phyloP scores from a whole-genome alignment of 2,113 vertebrate species.

The Etheostoma spectabile region DNA sequence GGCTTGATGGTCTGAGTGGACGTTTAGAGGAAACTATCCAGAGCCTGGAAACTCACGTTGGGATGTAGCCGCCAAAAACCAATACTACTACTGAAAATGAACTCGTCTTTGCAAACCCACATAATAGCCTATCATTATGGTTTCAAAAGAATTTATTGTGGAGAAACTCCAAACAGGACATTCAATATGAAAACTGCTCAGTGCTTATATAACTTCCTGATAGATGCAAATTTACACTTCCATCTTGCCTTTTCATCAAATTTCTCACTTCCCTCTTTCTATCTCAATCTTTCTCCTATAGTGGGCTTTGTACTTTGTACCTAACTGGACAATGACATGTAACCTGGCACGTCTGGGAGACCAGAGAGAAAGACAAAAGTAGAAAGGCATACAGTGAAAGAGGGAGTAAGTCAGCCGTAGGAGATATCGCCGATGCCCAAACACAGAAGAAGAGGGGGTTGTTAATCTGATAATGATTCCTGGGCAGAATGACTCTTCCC shows the following conservation, averaged over 20 bases:
- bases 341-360: slow-evolving; percentile 65
- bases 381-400: slow-evolving; percentile 21
- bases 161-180: slow-evolving; percentile 25
- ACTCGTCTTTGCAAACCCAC: slow-evolving; percentile 49
- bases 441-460: slow-evolving; percentile 37
- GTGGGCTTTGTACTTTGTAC: slow-evolving; percentile 12
- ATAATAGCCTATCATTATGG: slow-evolving; percentile 66
- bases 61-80: slow-evolving; percentile 33
- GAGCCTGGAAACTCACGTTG: slow-evolving; percentile 29
- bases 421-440: slow-evolving; percentile 33
- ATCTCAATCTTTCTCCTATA: neutral
- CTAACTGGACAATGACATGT: slow-evolving; percentile 46
- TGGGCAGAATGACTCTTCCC: slow-evolving; percentile 63
- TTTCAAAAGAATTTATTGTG: slow-evolving; percentile 43
- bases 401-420: slow-evolving; percentile 9
- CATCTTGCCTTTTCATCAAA: neutral
- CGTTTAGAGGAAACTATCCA: slow-evolving; percentile 36
- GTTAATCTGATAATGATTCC: slow-evolving; percentile 71
- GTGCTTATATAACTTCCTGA: neutral
- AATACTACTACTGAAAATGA: slow-evolving; percentile 37
- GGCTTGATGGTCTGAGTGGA: slow-evolving; percentile 57
- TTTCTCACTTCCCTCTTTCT: slow-evolving; percentile 13
- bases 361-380: slow-evolving; percentile 15
- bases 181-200: slow-evolving; percentile 30
- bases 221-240: neutral